These are phyloP conservation scores for Rhinella marina DNA, from an alignment of 2,797 vertebrate species.

Conservation along the genomic window DNA sequence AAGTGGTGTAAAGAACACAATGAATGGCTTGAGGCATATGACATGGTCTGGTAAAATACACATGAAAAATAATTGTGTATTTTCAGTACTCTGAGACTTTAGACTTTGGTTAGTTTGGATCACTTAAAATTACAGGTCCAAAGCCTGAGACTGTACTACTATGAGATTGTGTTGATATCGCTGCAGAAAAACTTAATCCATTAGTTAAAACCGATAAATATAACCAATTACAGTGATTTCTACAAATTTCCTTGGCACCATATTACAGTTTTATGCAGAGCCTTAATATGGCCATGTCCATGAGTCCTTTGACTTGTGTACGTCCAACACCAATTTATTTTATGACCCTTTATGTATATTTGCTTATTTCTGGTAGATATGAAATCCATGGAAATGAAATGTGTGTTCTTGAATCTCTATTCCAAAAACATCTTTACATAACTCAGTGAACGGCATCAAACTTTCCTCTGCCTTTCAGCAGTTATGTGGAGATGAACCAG, in stretches of 20 bases:
- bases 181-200: too few species aligned
- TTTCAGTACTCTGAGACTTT: too few species aligned
- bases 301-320: neutral
- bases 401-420: neutral
- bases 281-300: neutral
- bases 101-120: too few species aligned
- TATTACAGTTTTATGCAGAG: too few species aligned
- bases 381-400: neutral
- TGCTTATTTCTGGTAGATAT: neutral
- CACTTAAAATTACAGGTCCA: too few species aligned
- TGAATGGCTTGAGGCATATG: neutral
- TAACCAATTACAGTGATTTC: too few species aligned
- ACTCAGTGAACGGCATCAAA: constrained; percentile 34
- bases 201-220: too few species aligned
- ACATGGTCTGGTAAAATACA: neutral
- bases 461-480: constrained; percentile 33
- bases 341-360: neutral
- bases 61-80: too few species aligned
- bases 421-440: constrained; percentile 22
- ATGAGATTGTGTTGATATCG: too few species aligned
- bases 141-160: too few species aligned
- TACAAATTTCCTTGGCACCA: too few species aligned
- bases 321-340: neutral
- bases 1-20: too few species aligned
- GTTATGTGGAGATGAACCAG: constrained; percentile 23